Base-by-base conservation (phyloP, 2,888 invertebrate genomes). In the Drosophila anceps region DNA sequence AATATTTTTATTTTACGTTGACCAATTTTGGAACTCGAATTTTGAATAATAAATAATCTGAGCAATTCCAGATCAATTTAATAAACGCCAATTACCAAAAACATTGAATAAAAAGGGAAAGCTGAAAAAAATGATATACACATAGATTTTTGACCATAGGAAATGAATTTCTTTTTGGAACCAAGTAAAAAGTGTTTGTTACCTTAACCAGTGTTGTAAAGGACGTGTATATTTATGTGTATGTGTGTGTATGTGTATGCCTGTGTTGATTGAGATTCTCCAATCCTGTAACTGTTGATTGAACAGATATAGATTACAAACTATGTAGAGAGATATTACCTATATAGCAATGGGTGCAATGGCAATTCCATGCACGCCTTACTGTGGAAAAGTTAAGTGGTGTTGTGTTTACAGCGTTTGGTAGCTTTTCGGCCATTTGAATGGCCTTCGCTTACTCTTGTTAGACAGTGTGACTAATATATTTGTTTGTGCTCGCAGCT, bases 331-430 rank as follows among this genome's bases (percentile, higher is more conserved):
- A 41, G 39, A n/a, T 27, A 18, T 27, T 39, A 48, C 39, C 67
- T 39, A 68, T 55, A 68, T 39, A 46, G 33, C 55, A 68, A 46
- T 68, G 24, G 31, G 54, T 41, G 55, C 46, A 33, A 39, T 37
- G 39, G 55, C 39, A 68, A 33, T 33, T 33, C 37, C 39, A 53
- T 33, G 66, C 31, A 67, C 46, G 29, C 20, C 27, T 37, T 37
- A 37, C 50, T 60, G 51, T 37, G 37, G 60, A 46, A 46, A 46
- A 31, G 66, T 64, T 59, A 43, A 50, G 50, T 70, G 67, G 67
- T 67, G 67, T 67, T 67, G 27, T 55, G 53, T 68, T 67, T 68
- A 67, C 67, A 67, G 55, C 46, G 18, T 64, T 18, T 33, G 54
- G 66, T 67, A 46, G 18, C 55, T n/a, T 55, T 13, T 18, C 37